phyloP scores from a whole-genome alignment of 2,113 vertebrate species.

The Crotalus tigris region DNA sequence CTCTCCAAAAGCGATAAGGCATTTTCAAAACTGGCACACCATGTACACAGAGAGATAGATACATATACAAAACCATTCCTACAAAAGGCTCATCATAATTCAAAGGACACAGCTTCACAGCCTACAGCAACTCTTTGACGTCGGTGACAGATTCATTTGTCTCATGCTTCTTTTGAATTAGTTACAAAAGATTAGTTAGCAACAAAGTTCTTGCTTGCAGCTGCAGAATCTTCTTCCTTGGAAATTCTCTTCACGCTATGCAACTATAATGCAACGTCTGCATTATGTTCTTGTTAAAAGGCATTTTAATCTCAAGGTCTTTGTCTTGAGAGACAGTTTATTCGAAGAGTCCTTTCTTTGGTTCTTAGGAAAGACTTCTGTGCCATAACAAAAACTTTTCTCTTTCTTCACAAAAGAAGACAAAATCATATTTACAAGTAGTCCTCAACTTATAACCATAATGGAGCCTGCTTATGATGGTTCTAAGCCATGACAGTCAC shows the following conservation, averaged over 20 bases:
- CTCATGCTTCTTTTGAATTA: not conserved
- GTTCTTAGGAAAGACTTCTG: not conserved
- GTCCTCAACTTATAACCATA: not conserved
- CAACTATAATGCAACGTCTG: too few relatives aligned
- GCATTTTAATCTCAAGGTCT: not conserved
- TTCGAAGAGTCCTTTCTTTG: not conserved
- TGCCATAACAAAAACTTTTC: not conserved
- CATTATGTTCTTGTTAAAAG: not conserved
- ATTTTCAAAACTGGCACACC: not conserved
- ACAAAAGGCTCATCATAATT: not conserved
- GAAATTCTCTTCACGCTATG: not conserved
- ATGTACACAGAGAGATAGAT: not conserved
- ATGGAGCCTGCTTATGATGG: not conserved
- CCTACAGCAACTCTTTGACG: not conserved
- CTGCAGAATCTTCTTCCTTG: not conserved
- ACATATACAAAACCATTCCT: not conserved
- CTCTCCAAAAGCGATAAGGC: not conserved
- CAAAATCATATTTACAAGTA: not conserved
- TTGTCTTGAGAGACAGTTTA: not conserved
- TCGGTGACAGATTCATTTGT: not conserved
- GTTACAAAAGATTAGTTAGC: not conserved
- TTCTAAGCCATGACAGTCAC: not conserved
- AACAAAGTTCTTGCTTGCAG: not conserved
- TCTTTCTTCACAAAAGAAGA: not conserved
- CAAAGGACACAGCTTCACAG: not conserved